phyloP scores from a whole-genome alignment of 2,797 vertebrate species.

The Fringilla coelebs region DNA sequence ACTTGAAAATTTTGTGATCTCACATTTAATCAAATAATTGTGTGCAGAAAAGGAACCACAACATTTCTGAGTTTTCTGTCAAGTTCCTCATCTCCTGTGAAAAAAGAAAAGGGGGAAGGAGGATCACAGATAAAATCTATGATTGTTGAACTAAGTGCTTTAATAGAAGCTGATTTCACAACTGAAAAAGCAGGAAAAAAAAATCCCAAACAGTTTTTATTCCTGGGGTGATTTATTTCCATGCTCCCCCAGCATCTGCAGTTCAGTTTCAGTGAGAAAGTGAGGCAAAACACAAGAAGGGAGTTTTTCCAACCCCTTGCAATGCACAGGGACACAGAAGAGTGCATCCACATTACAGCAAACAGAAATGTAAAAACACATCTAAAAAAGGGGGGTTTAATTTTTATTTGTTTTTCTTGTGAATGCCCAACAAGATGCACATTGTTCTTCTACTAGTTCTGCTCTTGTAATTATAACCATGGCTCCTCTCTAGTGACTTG shows the following conservation, averaged over 20 bases:
- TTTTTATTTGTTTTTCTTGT: neutral
- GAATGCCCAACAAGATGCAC: neutral
- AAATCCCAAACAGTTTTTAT: neutral
- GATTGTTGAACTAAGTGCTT: neutral
- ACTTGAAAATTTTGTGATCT: neutral
- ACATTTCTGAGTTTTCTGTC: neutral
- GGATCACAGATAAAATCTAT: neutral
- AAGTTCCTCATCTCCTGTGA: neutral
- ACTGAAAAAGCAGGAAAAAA: neutral
- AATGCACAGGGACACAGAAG: neutral
- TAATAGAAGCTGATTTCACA: neutral
- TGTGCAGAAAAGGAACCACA: accelerated
- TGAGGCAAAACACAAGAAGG: too few species aligned
- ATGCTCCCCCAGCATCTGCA: neutral
- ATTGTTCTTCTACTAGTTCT: neutral
- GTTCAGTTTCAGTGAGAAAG: neutral
- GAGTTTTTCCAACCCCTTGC: neutral
- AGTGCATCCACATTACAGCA: neutral
- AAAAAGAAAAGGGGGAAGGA: neutral
- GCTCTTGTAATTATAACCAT: neutral
- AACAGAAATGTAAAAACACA: neutral
- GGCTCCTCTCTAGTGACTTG: neutral
- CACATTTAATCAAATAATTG: neutral
- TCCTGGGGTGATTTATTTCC: neutral
- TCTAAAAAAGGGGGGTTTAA: neutral